These are phyloP conservation scores for Aeoliscus strigatus DNA, from an alignment of 2,797 vertebrate species.

Conservation along the genomic window DNA sequence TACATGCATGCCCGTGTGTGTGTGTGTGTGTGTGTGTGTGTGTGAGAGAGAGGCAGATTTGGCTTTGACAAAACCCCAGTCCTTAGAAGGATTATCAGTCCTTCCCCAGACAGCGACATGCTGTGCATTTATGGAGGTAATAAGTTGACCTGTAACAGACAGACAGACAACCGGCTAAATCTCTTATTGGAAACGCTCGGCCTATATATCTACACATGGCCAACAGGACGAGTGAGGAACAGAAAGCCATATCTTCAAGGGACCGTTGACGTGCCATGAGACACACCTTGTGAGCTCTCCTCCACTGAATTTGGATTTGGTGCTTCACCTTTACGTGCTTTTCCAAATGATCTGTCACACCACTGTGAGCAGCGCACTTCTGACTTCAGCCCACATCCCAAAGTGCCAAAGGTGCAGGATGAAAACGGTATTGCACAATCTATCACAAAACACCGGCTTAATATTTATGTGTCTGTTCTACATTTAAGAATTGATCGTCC, in stretches of 20 bases:
- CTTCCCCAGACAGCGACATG: conserved; percentile 67
- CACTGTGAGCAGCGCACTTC: conserved; percentile 27
- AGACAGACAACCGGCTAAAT: conserved; percentile 57
- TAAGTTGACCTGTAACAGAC: conserved; percentile 67
- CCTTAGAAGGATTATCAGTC: conserved; percentile 67
- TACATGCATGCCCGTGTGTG: conserved; percentile 18
- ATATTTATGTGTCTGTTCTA: conserved; percentile 20
- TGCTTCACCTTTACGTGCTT: conserved; percentile 27
- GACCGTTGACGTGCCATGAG: conserved; percentile 21
- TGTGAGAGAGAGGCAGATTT: conserved; percentile 52
- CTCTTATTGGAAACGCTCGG: conserved; percentile 50
- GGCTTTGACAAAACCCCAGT: conserved; percentile 68
- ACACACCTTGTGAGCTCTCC: conserved; percentile 30
- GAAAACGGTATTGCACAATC: conserved; percentile 8
- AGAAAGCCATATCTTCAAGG: conserved; percentile 40
- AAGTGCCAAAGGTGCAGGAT: conserved; percentile 19
- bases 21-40: conserved; percentile 21
- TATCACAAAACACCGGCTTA: conserved; percentile 17
- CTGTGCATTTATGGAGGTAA: conserved; percentile 71
- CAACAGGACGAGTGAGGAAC: conserved; percentile 16
- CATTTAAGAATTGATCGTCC: no score
- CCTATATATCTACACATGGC: no score
- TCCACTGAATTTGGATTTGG: conserved; percentile 46
- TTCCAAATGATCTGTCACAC: conserved; percentile 40
- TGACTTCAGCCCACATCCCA: conserved; percentile 15